A percentile compares a stretch with the other conserved stretches of the same genome.
phyloP scores from a whole-genome alignment of 1,140 invertebrate species.

The Caerostris extrusa region DNA sequence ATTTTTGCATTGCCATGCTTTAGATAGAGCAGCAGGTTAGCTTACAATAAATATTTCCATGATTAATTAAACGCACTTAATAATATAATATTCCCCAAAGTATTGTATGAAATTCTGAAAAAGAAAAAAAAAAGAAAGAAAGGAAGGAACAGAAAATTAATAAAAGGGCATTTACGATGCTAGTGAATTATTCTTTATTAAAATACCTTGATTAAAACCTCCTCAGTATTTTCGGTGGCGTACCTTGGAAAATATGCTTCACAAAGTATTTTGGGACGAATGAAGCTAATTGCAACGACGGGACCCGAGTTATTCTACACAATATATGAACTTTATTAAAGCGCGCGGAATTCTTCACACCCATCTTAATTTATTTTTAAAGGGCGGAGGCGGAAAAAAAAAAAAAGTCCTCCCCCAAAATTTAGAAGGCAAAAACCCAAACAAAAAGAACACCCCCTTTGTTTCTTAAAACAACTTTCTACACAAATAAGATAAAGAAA shows the following conservation, averaged over 20 bases:
- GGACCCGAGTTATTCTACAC: constrained; percentile 53
- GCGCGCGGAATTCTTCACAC: constrained; percentile 54
- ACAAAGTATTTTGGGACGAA: constrained; percentile 55
- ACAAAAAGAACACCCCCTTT: constrained; percentile 69
- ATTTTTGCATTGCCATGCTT: no score
- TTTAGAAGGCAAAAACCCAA: constrained; percentile 46
- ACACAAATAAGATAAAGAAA: constrained; percentile 70
- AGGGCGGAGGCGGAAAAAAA: neutral
- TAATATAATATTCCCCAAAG: neutral
- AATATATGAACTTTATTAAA: constrained; percentile 69
- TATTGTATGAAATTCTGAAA: neutral
- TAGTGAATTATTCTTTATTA: neutral
- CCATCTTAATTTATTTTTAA: constrained; percentile 71
- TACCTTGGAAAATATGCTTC: constrained; percentile 12
- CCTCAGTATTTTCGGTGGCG: neutral
- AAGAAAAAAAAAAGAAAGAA: neutral
- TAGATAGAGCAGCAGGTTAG: no score
- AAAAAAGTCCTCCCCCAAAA: constrained; percentile 17
- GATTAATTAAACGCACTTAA: no score
- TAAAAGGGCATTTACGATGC: neutral
- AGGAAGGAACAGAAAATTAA: neutral
- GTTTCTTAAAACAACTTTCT: constrained; percentile 73
- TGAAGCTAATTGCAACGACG: constrained; percentile 58
- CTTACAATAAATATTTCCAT: no score
- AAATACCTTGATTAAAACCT: constrained; percentile 33